Base-by-base conservation (phyloP, 2,888 invertebrate genomes). In the Pollenia amentaria region DNA sequence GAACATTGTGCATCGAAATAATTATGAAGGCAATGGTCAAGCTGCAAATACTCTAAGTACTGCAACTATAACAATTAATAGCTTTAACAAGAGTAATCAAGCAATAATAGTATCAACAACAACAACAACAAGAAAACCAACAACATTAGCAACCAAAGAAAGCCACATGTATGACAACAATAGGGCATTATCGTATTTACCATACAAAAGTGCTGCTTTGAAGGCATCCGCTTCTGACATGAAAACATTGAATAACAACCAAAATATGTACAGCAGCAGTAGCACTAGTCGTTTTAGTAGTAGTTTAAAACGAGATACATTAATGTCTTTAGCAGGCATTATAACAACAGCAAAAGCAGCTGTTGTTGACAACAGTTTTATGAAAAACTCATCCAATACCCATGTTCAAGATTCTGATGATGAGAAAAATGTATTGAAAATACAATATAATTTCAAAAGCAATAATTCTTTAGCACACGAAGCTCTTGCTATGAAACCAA, bases 141-240 rank as follows among this genome's bases (percentile, higher is more conserved):
- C 53, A 78, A 69, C 46, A 42, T 16, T 53, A 29, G 64, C 38
- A 55, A 57, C 44, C 72, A 57, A 65, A 48, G 29, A 42, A 60
- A 78, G 12, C 77, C 77, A 84, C 84, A 70, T 83, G 76, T 42
- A 64, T 53, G 64, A 84, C 87, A 75, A 73, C 75, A 67, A 73
- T 67, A 82, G 62, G 64, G 53, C 60, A 80, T 84, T 87, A 82
- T 48, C 73, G 14, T 75, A 82, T 57, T 48, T 78, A 48, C 60
- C 76, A 38, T 75, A 77, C 42, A 77, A 80, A 69, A 80, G 76
- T 80, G 83, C 79, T 67, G 83, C 87, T 67, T 55, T 87, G 53
- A 80, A 65, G n/a, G 83, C 80, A 10, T 65, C 70, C 40, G 60
- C 48, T 18, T 12, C 65, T 51, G 65, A 16, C 42, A 64, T 83